Conservation (phyloP, 2,888 invertebrate genomes). For the Tipula helvola region DNA sequence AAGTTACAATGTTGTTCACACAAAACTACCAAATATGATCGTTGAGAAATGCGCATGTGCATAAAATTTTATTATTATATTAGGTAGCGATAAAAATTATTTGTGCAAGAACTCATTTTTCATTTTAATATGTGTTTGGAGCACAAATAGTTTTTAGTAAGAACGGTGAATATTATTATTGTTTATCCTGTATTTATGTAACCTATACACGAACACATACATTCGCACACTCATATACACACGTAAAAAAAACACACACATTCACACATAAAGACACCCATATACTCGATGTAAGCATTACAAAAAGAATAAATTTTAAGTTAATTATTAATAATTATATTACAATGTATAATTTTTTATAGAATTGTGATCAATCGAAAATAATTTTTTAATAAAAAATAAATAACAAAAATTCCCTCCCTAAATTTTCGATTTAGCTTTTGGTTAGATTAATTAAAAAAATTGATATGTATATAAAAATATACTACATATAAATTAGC, state of each 20-base stretch:
- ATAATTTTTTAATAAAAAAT: neutral
- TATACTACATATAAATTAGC: neutral
- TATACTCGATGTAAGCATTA: neutral
- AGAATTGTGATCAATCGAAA: neutral
- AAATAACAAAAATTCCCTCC: neutral
- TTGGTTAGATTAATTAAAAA: neutral
- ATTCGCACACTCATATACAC: too few relatives aligned
- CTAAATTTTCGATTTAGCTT: neutral
- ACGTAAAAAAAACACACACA: too few relatives aligned
- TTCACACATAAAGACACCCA: neutral
- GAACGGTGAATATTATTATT: neutral
- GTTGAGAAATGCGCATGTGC: conserved; percentile 89
- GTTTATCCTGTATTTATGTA: neutral
- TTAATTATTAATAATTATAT: neutral
- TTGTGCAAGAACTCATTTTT: neutral
- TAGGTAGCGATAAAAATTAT: neutral
- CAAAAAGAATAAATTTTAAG: neutral
- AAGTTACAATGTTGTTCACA: conserved; percentile 74
- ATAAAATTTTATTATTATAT: conserved; percentile 34
- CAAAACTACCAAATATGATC: conserved; percentile 85
- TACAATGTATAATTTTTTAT: neutral
- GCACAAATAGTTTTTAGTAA: neutral
- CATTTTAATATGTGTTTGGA: neutral
- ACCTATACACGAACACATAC: neutral
- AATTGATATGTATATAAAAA: neutral